These are phyloP conservation scores for Labeo calbasu DNA, from an alignment of 2,797 vertebrate genomes.

Conservation along the genomic window DNA sequence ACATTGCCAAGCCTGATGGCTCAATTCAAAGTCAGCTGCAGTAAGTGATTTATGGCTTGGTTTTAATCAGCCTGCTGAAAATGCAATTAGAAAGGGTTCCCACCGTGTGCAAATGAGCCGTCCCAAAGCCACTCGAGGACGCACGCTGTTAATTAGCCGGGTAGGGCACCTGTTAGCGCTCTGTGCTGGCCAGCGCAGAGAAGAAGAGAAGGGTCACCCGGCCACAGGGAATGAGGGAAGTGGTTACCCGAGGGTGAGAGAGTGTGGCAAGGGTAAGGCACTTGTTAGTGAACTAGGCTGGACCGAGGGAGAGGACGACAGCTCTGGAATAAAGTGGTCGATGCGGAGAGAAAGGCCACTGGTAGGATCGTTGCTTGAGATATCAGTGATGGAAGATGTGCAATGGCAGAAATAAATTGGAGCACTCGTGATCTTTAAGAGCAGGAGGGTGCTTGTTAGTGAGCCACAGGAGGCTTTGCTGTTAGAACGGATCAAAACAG, in stretches of 20 bases:
- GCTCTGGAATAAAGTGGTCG: slow-evolving; percentile 41
- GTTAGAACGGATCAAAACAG: slow-evolving; percentile 32
- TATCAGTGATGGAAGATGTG: slow-evolving; percentile 46
- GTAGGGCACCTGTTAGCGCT: slow-evolving; percentile 65
- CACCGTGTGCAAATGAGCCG: slow-evolving; percentile 64
- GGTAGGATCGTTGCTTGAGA: slow-evolving; percentile 33
- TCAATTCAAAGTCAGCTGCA: slow-evolving; percentile 63
- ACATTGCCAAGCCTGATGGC: slow-evolving; percentile 58
- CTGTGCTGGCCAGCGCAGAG: slow-evolving; percentile 34
- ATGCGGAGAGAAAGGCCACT: slow-evolving; percentile 14
- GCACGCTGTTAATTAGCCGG: slow-evolving; percentile 63
- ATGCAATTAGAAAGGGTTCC: slow-evolving; percentile 67
- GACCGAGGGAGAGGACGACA: slow-evolving; percentile 9
- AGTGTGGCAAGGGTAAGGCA: slow-evolving; percentile 22
- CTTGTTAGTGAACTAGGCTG: slow-evolving; percentile 52
- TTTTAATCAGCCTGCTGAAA: slow-evolving; percentile 66
- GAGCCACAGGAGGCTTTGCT: slow-evolving; percentile 44
- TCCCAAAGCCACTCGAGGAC: slow-evolving; percentile 63
- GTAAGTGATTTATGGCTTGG: slow-evolving; percentile 65
- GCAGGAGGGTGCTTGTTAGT: slow-evolving; percentile 47
- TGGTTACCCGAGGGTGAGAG: slow-evolving; percentile 24
- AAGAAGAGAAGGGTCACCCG: slow-evolving; percentile 40
- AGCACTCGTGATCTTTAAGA: slow-evolving; percentile 48
- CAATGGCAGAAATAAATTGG: slow-evolving; percentile 46
- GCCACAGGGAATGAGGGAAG: slow-evolving; percentile 43